A percentile compares a stretch with the other conserved stretches of the same genome.
Evolutionary conservation across 2,113 vertebrate genomes (phyloP).

Genomic region (Plecturocebus donacophilus): DNA sequence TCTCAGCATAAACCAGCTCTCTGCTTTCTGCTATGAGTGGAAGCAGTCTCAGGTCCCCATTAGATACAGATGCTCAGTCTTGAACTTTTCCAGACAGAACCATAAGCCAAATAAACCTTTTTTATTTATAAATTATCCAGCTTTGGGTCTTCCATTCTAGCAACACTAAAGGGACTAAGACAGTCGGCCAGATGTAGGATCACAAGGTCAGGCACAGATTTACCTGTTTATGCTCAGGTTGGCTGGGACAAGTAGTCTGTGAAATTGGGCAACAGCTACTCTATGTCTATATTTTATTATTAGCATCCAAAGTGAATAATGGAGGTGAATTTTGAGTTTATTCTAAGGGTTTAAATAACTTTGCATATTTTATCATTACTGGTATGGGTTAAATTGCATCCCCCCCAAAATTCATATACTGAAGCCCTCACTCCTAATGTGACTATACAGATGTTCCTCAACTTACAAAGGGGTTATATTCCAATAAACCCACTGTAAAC

Average conservation of each 20-base stretch:
- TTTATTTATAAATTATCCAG: not conserved
- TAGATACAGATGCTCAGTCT: not conserved
- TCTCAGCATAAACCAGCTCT: not conserved
- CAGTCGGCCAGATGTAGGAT: not conserved
- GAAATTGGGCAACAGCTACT: not conserved
- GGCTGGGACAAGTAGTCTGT: not conserved
- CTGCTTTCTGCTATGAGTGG: not conserved
- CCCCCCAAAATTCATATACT: not conserved
- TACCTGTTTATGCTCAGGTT: not conserved
- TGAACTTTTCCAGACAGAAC: not conserved
- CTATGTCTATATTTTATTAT: not conserved
- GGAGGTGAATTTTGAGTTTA: not conserved
- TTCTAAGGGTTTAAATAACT: slow-evolving; percentile 22
- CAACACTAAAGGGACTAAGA: not conserved
- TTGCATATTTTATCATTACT: not conserved
- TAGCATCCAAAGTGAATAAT: slow-evolving; percentile 33
- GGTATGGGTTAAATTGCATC: not conserved
- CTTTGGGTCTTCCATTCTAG: not conserved
- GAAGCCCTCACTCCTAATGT: not conserved
- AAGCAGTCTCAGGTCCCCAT: not conserved
- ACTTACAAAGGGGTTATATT: not conserved
- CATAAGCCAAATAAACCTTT: not conserved
- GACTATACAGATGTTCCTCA: not conserved
- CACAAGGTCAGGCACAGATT: not conserved
- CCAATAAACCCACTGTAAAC: not conserved